phyloP scores from a whole-genome alignment of 1,140 invertebrate species.

The Nilaparvata lugens region DNA sequence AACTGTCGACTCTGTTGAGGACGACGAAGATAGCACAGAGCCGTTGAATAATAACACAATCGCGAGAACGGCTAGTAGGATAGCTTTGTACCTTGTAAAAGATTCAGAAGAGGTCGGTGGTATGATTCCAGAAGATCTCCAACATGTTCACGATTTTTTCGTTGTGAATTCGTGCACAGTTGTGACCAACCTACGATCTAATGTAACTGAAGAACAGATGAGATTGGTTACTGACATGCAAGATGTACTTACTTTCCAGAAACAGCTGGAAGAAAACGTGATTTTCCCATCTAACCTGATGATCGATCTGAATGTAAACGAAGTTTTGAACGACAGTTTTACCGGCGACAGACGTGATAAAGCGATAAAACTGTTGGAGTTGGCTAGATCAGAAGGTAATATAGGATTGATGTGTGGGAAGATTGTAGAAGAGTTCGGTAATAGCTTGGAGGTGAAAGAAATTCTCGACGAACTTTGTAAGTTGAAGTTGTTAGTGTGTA shows the following conservation, averaged over 20 bases:
- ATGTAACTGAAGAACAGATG: too few relatives aligned
- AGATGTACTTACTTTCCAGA: too few relatives aligned
- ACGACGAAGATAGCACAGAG: background rate
- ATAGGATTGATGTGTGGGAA: background rate
- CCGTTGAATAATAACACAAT: conserved; percentile 10
- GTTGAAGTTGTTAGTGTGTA: conserved; percentile 41
- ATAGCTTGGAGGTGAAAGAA: conserved; percentile 28
- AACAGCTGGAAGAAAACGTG: background rate
- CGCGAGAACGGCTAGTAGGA: conserved; percentile 35
- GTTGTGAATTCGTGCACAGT: conserved; percentile 44
- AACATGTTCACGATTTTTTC: conserved; percentile 53
- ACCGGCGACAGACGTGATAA: too few relatives aligned
- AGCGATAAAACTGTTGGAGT: too few relatives aligned
- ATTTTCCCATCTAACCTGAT: too few relatives aligned
- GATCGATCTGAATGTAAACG: too few relatives aligned
- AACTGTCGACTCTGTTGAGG: background rate
- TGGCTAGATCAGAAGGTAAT: background rate
- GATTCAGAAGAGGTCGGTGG: conserved; percentile 30
- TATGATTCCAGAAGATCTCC: conserved; percentile 34
- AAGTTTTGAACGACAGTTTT: too few relatives aligned
- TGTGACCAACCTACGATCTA: too few relatives aligned
- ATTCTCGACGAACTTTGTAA: conserved; percentile 38
- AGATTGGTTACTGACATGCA: too few relatives aligned
- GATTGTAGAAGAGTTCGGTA: conserved; percentile 26
- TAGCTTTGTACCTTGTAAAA: conserved; percentile 43